Conservation (phyloP, 2,888 invertebrate genomes). For the Thereva nobilitata region DNA sequence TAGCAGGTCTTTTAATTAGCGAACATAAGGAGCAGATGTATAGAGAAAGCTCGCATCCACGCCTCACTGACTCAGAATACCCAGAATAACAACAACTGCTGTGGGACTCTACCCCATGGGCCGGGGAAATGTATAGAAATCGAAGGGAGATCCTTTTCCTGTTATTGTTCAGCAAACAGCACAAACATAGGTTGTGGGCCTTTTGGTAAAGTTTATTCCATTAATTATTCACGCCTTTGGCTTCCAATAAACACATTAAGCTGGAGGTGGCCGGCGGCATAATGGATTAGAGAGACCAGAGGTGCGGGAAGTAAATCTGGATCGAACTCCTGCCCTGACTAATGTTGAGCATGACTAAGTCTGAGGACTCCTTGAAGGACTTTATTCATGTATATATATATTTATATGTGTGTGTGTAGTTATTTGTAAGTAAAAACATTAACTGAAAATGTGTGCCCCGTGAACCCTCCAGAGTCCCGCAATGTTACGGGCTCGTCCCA, state of each 20-base stretch:
- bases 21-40: not conserved
- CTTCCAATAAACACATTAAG: slow-evolving; percentile 37
- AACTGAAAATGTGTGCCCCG: too few relatives aligned
- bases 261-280: slow-evolving; percentile 11
- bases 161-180: slow-evolving; percentile 20
- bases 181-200: slow-evolving; percentile 28
- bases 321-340: slow-evolving; percentile 8
- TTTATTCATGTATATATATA: too few relatives aligned
- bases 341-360: slow-evolving; percentile 16
- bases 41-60: slow-evolving; percentile 11
- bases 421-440: too few relatives aligned
- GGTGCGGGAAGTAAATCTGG: not conserved
- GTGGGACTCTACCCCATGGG: not conserved
- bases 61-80: slow-evolving; percentile 16
- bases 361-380: slow-evolving; percentile 1
- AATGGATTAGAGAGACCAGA: slow-evolving; percentile 13
- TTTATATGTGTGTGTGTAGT: too few relatives aligned
- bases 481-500: too few relatives aligned
- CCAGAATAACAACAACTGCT: not conserved
- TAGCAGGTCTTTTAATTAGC: slow-evolving; percentile 18
- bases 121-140: slow-evolving; percentile 1
- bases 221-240: slow-evolving; percentile 43
- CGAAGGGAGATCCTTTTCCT: slow-evolving; percentile 16
- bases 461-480: too few relatives aligned
- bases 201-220: slow-evolving; percentile 38